Conservation (phyloP, 1,140 invertebrate species). For the Rhagoletis zephyria region DNA sequence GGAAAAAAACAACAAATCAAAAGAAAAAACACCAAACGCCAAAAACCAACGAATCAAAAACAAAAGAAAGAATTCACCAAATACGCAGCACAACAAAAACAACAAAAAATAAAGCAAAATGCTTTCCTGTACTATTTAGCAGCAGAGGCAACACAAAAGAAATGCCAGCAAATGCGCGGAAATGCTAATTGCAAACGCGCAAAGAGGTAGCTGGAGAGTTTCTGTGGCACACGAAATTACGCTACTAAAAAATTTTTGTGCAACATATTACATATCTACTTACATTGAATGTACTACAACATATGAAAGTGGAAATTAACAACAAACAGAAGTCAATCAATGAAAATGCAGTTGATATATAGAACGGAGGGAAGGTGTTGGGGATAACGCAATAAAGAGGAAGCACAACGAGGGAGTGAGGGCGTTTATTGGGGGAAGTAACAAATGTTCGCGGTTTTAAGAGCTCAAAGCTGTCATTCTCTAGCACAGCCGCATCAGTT, state of each 20-base stretch:
- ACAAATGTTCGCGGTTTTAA: neutral
- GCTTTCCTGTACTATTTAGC: neutral
- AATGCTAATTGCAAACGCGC: constrained; percentile 49
- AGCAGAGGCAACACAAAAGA: constrained; percentile 11
- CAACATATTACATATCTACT: constrained; percentile 12
- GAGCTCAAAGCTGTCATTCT: no score
- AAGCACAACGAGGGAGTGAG: neutral
- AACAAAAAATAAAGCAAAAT: neutral
- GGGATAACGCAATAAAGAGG: no score
- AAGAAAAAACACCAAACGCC: neutral
- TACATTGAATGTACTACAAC: constrained; percentile 20
- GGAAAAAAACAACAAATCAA: neutral
- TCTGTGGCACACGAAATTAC: constrained; percentile 31
- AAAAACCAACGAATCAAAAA: neutral
- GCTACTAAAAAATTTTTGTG: constrained; percentile 24
- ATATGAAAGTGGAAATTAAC: constrained; percentile 33
- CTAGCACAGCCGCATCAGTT: no score
- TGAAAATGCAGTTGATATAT: constrained; percentile 34
- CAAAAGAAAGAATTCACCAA: constrained; percentile 44
- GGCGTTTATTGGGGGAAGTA: neutral
- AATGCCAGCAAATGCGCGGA: constrained; percentile 46
- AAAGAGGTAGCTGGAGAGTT: neutral
- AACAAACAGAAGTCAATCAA: constrained; percentile 50
- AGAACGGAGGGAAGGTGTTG: neutral
- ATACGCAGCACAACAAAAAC: constrained; percentile 21